Percentiles rank a stretch among this genome's conserved stretches.
Evolutionary conservation across 2,888 invertebrate genomes (phyloP).

Genomic region (Acrocyrtus sp.): DNA sequence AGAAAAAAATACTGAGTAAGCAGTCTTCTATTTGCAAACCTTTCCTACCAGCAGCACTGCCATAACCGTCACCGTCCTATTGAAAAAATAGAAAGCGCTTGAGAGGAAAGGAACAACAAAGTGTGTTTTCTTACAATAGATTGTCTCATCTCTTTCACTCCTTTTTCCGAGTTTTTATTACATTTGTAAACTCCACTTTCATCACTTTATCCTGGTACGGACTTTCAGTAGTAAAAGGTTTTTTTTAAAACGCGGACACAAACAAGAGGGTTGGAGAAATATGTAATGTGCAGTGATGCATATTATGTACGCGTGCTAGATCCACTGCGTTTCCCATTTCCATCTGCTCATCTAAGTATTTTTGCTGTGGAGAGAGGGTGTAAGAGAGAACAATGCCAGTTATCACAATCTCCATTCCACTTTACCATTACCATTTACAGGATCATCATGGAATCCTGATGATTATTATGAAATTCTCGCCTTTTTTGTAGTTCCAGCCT

Average conservation of each 20-base stretch:
- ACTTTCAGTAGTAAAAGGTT: neutral
- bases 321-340: neutral
- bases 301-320: constrained; percentile 18
- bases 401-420: constrained; percentile 47
- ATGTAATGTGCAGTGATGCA: constrained; percentile 27
- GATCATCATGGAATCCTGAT: no score
- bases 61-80: no score
- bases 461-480: constrained; percentile 44
- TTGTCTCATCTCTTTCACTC: constrained; percentile 23
- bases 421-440: no score
- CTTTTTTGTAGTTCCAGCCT: constrained; percentile 23
- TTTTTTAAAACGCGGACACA: constrained; percentile 4
- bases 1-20: neutral
- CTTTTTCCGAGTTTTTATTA: constrained; percentile 34
- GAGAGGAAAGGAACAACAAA: no score
- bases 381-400: constrained; percentile 21
- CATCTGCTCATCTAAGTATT: no score
- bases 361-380: no score
- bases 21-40: neutral
- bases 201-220: constrained; percentile 34
- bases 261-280: constrained; percentile 7
- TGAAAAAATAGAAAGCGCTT: no score
- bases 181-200: constrained; percentile 50
- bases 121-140: no score
- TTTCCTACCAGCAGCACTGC: no score